A percentile compares a stretch with the other conserved stretches of the same genome.
Evolutionary conservation across 2,113 vertebrate species (phyloP).

Genomic region (Abramis brama): DNA sequence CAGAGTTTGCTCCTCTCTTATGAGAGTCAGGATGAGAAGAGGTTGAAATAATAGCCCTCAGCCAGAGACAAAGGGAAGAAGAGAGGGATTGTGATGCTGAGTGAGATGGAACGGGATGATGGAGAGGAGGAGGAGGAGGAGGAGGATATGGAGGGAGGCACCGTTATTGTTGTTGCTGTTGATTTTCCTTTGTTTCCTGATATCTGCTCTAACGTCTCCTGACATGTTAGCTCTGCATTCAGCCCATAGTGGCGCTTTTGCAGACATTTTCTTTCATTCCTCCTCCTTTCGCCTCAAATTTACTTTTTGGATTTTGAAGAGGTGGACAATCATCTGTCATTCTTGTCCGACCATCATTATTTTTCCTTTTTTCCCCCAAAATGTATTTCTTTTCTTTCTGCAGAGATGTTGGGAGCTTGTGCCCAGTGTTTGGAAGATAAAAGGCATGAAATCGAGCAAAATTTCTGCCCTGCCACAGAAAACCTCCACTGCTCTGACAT

Average conservation of each 20-base stretch:
- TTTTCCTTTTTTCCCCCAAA: constrained; percentile 27
- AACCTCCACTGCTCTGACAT: constrained; percentile 81
- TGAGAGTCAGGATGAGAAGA: constrained; percentile 5
- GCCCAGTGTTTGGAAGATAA: constrained; percentile 76
- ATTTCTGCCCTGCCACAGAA: constrained; percentile 76
- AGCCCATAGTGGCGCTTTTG: constrained; percentile 47
- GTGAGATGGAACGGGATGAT: constrained; percentile 38
- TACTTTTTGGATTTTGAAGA: constrained; percentile 63
- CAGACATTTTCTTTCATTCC: constrained; percentile 28
- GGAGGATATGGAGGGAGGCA: constrained; percentile 48
- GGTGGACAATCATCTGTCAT: constrained; percentile 70
- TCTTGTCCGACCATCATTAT: constrained; percentile 63
- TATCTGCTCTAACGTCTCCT: constrained; percentile 62
- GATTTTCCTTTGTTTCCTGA: constrained; percentile 50
- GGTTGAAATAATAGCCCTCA: constrained; percentile 41
- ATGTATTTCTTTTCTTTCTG: constrained; percentile 56
- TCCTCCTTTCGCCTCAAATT: constrained; percentile 46
- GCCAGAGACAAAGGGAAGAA: constrained; percentile 48
- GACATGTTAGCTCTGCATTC: constrained; percentile 70
- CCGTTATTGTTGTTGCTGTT: constrained; percentile 59
- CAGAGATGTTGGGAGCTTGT: constrained; percentile 67
- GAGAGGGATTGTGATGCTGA: constrained; percentile 11
- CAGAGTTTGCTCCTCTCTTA: background rate
- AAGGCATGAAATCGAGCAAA: constrained; percentile 75
- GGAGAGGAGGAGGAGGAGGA: constrained; percentile 50